These are phyloP conservation scores for Apteryx owenii DNA, from an alignment of 2,113 vertebrate genomes.

Conservation along the genomic window DNA sequence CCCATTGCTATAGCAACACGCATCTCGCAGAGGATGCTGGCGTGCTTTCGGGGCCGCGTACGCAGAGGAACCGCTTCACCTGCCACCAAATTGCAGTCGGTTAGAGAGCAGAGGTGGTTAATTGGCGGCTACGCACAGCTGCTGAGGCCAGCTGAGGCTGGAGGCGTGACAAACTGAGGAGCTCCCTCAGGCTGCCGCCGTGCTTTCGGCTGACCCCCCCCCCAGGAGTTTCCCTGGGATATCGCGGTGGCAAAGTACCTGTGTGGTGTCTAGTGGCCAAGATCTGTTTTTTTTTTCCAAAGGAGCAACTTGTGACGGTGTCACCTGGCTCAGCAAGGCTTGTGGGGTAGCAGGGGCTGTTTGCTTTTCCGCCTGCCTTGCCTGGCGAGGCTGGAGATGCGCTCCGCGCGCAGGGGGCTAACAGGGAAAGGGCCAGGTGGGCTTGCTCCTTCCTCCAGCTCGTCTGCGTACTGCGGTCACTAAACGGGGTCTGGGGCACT, in stretches of 20 bases:
- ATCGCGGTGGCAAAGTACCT: neutral
- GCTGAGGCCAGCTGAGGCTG: neutral
- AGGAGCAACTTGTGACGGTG: neutral
- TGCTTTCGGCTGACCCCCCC: neutral
- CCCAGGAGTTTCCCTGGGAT: neutral
- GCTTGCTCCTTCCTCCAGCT: neutral
- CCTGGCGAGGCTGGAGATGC: neutral
- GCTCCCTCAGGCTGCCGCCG: neutral
- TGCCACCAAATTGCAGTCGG: neutral
- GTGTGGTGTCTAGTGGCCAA: rapidly evolving
- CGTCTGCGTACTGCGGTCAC: neutral
- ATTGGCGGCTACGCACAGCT: neutral
- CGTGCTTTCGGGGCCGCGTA: neutral
- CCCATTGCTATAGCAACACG: conserved; percentile 59
- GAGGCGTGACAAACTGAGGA: neutral
- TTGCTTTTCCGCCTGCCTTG: neutral
- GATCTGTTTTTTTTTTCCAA: neutral
- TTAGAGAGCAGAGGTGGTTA: neutral
- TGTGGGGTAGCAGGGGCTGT: rapidly evolving
- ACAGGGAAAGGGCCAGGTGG: neutral
- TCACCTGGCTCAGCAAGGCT: neutral
- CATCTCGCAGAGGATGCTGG: neutral
- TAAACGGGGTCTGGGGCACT: rapidly evolving
- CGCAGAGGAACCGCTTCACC: neutral
- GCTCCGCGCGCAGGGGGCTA: neutral